Evolutionary conservation across 2,113 vertebrate genomes (phyloP), one percentile per base, ranked within the genome.

Genomic region (Leucopsar rothschildi): DNA sequence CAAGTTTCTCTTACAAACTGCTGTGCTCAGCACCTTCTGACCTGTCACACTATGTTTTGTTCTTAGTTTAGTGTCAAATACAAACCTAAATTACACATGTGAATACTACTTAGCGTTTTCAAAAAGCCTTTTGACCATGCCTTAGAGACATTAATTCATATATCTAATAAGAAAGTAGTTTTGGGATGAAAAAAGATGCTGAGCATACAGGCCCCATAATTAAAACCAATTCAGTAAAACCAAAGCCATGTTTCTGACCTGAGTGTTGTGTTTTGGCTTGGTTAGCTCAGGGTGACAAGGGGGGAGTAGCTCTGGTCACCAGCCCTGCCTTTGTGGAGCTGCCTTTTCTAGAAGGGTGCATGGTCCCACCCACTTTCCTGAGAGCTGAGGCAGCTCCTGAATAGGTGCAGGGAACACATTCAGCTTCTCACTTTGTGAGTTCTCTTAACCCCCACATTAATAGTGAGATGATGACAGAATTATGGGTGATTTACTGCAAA

Each of bases 1-100:
- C 80, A 66, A 72, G 29, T 63, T 92, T 83, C 47, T 86, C 60
- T 78, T 81, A 50, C 42, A 77, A 81, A 63, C 35, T 44, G 39
- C 79, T 73, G 76, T 55, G 35, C 47, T 86, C 55, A 55, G 82
- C 86, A 44, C 45, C 82, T 52, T 81, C 82, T 83, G 82, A 86
- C 60, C 55, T 90, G 64, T 73, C 86, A 86, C 80, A 75, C 33
- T 18, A 3, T 4, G 42, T 75, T 92, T 89, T 86, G 47, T 78
- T 66, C 56, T 63, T 73, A 40, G n/a, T 65, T 86, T 50, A 27
- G 27, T 33, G 35, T 86, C 69, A 84, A 35, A 68, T 40, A 20
- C 28, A 60, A 68, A 64, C 35, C 18, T 50, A 42, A 68, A 65
- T 68, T 42, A 11, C 44, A 57, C 24, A 9, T 35, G 22, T 16